Conservation (phyloP, 2,888 invertebrate species). For the Emmelina monodactyla region DNA sequence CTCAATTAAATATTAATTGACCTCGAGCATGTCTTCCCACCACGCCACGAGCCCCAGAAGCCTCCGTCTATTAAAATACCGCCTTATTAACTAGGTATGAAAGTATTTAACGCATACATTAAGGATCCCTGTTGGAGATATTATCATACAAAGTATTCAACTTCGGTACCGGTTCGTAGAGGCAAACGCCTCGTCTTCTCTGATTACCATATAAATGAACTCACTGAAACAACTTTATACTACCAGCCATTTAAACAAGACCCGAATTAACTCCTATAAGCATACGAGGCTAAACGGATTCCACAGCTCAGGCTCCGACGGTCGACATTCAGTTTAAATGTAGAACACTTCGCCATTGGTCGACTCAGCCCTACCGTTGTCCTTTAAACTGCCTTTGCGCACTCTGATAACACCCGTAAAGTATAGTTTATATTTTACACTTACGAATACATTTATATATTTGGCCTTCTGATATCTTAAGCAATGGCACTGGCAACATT, state of each 20-base stretch:
- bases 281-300: neutral
- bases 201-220: constrained; percentile 63
- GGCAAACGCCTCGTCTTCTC: constrained; percentile 39
- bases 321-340: constrained; percentile 33
- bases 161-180: constrained; percentile 40
- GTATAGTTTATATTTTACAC: constrained; percentile 38
- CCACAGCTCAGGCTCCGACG: constrained; percentile 24
- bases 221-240: constrained; percentile 55
- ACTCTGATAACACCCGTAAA: constrained; percentile 34
- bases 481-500: constrained; percentile 40
- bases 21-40: no score
- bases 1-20: no score
- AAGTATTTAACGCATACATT: neutral
- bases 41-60: no score
- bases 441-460: constrained; percentile 29
- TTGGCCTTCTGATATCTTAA: constrained; percentile 32
- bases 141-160: constrained; percentile 21
- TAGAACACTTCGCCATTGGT: constrained; percentile 36
- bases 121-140: constrained; percentile 9
- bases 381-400: constrained; percentile 23
- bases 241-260: constrained; percentile 28
- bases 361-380: constrained; percentile 20
- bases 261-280: neutral
- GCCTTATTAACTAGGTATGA: no score
- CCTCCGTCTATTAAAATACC: no score